phyloP scores from a whole-genome alignment of 2,888 invertebrate species.

The Drosophila bunnanda region DNA sequence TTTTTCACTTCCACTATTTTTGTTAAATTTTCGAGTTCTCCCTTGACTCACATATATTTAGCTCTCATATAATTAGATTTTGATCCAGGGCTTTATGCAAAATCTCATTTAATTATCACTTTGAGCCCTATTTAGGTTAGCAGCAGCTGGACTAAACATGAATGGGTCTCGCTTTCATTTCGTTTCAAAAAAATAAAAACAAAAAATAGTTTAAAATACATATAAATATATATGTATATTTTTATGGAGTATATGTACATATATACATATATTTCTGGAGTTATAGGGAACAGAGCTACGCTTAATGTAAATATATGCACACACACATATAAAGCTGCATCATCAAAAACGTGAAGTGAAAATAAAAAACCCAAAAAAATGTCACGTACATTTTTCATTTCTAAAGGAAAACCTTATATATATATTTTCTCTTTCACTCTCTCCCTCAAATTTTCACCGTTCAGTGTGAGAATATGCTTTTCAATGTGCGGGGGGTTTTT shows the following conservation, averaged over 20 bases:
- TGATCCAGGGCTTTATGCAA: slow-evolving; percentile 4
- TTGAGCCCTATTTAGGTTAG: slow-evolving; percentile 70
- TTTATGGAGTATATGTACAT: no score
- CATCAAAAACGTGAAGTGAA: slow-evolving; percentile 5
- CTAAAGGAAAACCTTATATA: slow-evolving; percentile 28
- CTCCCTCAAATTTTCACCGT: slow-evolving; percentile 13
- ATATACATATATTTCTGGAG: slow-evolving; percentile 16
- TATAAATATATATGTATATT: no score
- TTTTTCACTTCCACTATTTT: no score
- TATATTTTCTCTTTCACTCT: background rate
- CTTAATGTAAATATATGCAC: slow-evolving; percentile 11
- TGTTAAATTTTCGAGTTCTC: background rate
- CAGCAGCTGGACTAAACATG: slow-evolving; percentile 51
- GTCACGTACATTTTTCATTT: slow-evolving; percentile 29
- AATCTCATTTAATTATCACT: slow-evolving; percentile 75
- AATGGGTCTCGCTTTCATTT: slow-evolving; percentile 66
- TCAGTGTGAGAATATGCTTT: slow-evolving; percentile 7
- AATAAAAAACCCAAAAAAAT: slow-evolving; percentile 14
- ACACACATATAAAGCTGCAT: slow-evolving; percentile 8
- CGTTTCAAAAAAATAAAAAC: slow-evolving; percentile 12
- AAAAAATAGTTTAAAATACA: no score
- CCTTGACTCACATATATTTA: background rate
- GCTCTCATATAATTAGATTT: slow-evolving; percentile 10
- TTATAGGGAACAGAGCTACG: slow-evolving; percentile 12
- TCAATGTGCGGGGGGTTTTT: slow-evolving; percentile 2